These are phyloP conservation scores for Psilopsiagon aymara DNA, from an alignment of 2,113 vertebrate genomes.

Conservation along the genomic window DNA sequence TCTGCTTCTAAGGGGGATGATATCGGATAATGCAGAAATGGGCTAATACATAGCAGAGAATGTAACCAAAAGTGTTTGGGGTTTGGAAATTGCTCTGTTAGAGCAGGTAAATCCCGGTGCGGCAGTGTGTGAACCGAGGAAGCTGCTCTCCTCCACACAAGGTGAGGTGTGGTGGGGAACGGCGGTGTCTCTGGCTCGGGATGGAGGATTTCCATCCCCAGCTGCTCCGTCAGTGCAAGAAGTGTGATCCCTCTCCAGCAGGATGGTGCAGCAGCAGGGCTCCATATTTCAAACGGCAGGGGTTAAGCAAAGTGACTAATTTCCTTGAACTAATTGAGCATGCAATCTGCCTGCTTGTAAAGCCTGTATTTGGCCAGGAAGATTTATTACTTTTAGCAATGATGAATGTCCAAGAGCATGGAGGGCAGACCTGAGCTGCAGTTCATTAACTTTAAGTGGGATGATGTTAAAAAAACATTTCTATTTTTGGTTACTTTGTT, in stretches of 20 bases:
- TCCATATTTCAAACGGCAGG: conserved; percentile 55
- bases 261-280: not conserved
- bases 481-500: conserved; percentile 64
- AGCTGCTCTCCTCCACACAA: not conserved
- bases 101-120: not conserved
- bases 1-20: not conserved
- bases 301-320: conserved; percentile 65
- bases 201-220: not conserved
- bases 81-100: not conserved
- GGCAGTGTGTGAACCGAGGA: not conserved
- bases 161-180: not conserved
- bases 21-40: conserved; percentile 1
- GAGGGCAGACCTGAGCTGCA: conserved; percentile 54
- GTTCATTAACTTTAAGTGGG: conserved; percentile 64
- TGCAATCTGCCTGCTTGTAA: conserved; percentile 64
- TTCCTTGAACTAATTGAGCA: conserved; percentile 70
- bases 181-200: not conserved
- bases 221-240: not conserved
- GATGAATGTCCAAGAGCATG: conserved; percentile 51
- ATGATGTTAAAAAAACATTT: conserved; percentile 45
- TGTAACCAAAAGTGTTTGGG: not conserved
- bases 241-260: not conserved
- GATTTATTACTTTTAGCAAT: conserved; percentile 65
- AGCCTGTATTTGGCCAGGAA: conserved; percentile 61
- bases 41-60: not conserved